Base-by-base conservation (phyloP, 2,888 invertebrate genomes). In the Coelinius sp. region DNA sequence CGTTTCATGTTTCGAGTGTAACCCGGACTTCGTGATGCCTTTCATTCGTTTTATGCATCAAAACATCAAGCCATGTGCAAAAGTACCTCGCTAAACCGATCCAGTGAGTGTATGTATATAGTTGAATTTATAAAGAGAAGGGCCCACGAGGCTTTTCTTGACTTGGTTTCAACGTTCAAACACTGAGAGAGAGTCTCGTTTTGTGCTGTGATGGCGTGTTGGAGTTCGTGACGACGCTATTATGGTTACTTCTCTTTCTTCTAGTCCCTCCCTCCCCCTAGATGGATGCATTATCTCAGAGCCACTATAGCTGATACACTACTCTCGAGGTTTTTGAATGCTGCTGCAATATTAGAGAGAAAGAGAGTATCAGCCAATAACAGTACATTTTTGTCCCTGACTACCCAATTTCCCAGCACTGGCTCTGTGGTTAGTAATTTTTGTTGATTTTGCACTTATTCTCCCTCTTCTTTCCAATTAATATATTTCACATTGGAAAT, bases 181-280 rank as follows among this genome's bases (percentile, higher is more conserved):
- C 35, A 46, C 22, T n/a, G n/a, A n/a, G n/a, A n/a, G 63, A 71
- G 71, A 72, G 67, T 71, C 65, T 71, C 69, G 73, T 69, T 63
- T 63, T 63, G 41, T 63, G n/a, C n/a, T n/a, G 41, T 63, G 73
- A 73, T 77, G 76, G 76, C 77, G 76, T 77, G 75, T 73, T 70
- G 76, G 71, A 71, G 44, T 77, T 78, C 78, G 78, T 78, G 78
- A 78, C 78, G 75, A 75, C 69, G 78, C 75, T 75, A 78, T 78
- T 77, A 41, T 63, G 63, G 63, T 38, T 22, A 14, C 24, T 41
- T 14, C n/a, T 24, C 25, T 63, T 14, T 31, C 12, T 49, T 22
- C 44, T 3, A 12, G 12, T 44, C 49, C 17, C 49, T 59, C n/a
- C 22, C 35, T 41, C 24, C 27, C 22, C 35, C 20, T 63, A 24